Evolutionary conservation across 1,140 invertebrate species (phyloP), one percentile per base, ranked within the genome.

Genomic region (Euglossa dilemma): DNA sequence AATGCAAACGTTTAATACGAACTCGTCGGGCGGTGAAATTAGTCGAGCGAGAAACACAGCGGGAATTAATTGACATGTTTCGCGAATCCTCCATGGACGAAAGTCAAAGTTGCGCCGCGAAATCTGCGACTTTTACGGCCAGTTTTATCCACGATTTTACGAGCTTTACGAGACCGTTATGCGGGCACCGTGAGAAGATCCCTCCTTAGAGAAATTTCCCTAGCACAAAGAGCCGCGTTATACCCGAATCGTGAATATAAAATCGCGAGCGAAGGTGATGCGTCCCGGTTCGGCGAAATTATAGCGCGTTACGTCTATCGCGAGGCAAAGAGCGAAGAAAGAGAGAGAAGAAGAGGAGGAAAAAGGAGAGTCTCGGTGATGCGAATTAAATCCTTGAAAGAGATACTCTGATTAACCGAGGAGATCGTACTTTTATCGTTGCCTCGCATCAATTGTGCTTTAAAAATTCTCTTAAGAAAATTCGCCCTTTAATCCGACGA

Each of bases 151-250:
- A 54, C 20, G 18, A 66, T 43, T 66, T 54, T 52, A 52, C 28
- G 47, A 77, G 45, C 20, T 76, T 63, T 76, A 63, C 73, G 73
- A 7, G 59, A 45, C 7, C 63, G 20, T 57, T 54, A 20, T 12
- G 28, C 5, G n/a, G 9, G 9, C 18, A 6, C 8, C 8, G 25
- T 28, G 28, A 47, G 54, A 74, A 6, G 25, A 71, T 36, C 9
- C 8, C 28, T 54, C 8, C 12, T 36, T 28, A 14, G 18, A 47
- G 28, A 52, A 36, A 50, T 54, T 43, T 66, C 54, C 6, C 20
- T 28, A 9, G 28, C 18, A 52, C 18, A 52, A 16, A 23, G 69
- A 52, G 9, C 5, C 18, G 12, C 16, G 5, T n/a, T 25, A 45
- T 16, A 6, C 23, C 47, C 43, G 63, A 45, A 66, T 20, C 18